phyloP scores from a whole-genome alignment of 2,888 invertebrate species.

The Trichogramma dendrolimi region DNA sequence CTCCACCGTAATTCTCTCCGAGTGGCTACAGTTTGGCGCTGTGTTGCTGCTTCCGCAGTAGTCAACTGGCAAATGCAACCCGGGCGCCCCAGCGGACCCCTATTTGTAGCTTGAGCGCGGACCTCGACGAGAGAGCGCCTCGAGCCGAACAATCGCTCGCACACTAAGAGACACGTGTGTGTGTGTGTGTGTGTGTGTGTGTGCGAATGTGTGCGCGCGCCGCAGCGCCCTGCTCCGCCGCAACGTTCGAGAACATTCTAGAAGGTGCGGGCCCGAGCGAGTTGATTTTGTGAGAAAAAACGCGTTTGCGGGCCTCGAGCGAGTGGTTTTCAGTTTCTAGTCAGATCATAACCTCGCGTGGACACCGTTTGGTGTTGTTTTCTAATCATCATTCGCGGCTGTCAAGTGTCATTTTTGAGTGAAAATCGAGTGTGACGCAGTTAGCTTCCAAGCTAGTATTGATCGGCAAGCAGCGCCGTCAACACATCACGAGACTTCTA shows the following conservation, averaged over 20 bases:
- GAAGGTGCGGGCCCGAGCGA: conserved; percentile 21
- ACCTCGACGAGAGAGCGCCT: no score
- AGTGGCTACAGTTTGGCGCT: conserved; percentile 28
- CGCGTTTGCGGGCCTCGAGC: conserved; percentile 15
- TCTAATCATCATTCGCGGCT: no score
- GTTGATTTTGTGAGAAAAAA: neutral
- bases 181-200: no score
- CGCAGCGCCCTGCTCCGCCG: conserved; percentile 12
- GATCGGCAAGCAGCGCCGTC: conserved; percentile 36
- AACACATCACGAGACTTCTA: conserved; percentile 40
- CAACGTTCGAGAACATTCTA: conserved; percentile 38
- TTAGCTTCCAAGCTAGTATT: conserved; percentile 35
- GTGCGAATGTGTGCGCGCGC: no score
- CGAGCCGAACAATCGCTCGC: no score
- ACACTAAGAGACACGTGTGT: no score
- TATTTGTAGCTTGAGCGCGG: conserved; percentile 43
- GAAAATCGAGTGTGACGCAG: no score
- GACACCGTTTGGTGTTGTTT: no score
- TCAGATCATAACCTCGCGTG: no score
- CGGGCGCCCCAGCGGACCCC: conserved; percentile 31
- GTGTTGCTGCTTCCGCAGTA: conserved; percentile 45
- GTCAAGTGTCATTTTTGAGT: no score
- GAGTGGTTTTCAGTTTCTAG: neutral
- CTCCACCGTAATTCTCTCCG: conserved; percentile 36
- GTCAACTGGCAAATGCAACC: neutral